Conservation (phyloP, 2,113 vertebrate species). For the Ornithorhynchus anatinus region DNA sequence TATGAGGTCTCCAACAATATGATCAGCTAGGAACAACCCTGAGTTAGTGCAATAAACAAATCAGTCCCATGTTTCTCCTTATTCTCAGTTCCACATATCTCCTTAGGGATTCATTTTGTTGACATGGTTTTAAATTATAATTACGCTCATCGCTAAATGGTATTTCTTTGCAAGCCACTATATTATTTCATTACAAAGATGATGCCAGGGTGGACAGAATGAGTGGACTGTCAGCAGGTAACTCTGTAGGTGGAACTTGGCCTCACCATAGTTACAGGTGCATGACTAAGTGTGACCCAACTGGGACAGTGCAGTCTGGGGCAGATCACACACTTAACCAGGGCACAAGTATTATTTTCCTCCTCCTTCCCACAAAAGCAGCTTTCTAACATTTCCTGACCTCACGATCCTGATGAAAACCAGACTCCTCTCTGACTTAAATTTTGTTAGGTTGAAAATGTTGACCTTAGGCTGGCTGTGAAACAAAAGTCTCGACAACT, state of each 20-base stretch:
- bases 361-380: not conserved
- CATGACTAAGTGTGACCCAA: too few species aligned
- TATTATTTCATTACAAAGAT: slow-evolving; percentile 1
- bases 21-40: slow-evolving; percentile 19
- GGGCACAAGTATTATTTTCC: not conserved
- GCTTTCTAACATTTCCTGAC: not conserved
- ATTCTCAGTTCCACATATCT: not conserved
- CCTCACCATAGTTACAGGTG: too few species aligned
- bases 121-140: not conserved
- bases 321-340: too few species aligned
- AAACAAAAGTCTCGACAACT: too few species aligned
- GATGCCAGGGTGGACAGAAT: not conserved
- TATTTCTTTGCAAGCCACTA: not conserved
- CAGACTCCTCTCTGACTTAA: not conserved
- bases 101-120: slow-evolving; percentile 1
- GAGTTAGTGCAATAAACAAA: not conserved
- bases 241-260: too few species aligned
- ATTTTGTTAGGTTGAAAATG: too few species aligned
- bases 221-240: too few species aligned
- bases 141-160: not conserved
- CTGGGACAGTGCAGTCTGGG: too few species aligned
- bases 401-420: not conserved
- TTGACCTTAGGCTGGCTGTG: too few species aligned
- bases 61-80: slow-evolving; percentile 20
- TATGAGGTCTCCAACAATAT: slow-evolving; percentile 10